Evolutionary conservation across 2,888 invertebrate genomes (phyloP).

Genomic region (Mesorhabditis belari): DNA sequence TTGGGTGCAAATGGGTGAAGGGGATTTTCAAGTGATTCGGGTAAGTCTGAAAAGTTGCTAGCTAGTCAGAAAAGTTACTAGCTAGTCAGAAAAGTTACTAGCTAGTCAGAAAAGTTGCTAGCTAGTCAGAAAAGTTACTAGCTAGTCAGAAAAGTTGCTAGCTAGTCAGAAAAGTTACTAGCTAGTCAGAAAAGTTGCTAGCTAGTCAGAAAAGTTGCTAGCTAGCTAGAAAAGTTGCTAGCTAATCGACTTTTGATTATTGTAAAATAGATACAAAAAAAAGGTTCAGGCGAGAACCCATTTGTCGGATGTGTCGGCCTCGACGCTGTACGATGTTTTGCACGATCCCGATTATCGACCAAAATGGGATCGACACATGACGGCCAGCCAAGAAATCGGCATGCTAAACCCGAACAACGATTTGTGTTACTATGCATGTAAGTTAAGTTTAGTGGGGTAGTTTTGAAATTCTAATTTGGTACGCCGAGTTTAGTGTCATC

Average conservation of each 20-base stretch:
- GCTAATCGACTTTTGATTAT: slow-evolving; percentile 1
- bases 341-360: slow-evolving; percentile 80
- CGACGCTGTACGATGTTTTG: slow-evolving; percentile 76
- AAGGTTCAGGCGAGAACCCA: slow-evolving; percentile 61
- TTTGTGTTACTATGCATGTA: slow-evolving; percentile 82
- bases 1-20: neutral
- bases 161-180: too few species aligned
- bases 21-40: neutral
- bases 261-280: neutral
- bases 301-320: slow-evolving; percentile 70
- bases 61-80: too few species aligned
- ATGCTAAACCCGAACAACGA: slow-evolving; percentile 86
- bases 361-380: slow-evolving; percentile 84
- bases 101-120: too few species aligned
- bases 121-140: too few species aligned
- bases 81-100: too few species aligned
- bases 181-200: too few species aligned
- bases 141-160: too few species aligned
- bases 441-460: slow-evolving; percentile 43
- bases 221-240: too few species aligned
- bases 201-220: too few species aligned
- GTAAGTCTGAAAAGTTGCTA: too few species aligned
- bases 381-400: slow-evolving; percentile 64
- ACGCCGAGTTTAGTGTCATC: slow-evolving; percentile 18
- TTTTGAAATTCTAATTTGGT: neutral